phyloP scores from a whole-genome alignment of 1,140 invertebrate genomes.

The Drosophila pruinosa region DNA sequence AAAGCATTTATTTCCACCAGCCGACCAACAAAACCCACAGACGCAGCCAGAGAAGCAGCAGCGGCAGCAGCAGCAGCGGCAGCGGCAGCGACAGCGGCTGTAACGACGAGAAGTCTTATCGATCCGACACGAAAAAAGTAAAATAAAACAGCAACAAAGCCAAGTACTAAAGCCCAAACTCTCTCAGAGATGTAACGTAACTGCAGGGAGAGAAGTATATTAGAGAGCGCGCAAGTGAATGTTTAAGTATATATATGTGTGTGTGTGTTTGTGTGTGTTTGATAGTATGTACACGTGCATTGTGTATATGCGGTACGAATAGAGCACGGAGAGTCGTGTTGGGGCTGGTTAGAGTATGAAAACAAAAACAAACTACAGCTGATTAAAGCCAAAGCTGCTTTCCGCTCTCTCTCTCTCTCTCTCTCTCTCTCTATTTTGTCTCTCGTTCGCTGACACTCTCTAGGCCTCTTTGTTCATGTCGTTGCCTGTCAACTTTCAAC shows the following conservation, averaged over 20 bases:
- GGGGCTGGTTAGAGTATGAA: conserved; percentile 45
- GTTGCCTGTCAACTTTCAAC: conserved; percentile 15
- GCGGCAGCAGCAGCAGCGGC: conserved; percentile 13
- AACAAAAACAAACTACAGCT: conserved; percentile 80
- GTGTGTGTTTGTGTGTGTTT: neutral
- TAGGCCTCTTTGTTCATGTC: neutral
- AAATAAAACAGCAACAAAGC: conserved; percentile 40
- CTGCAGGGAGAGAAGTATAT: neutral
- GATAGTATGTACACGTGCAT: conserved; percentile 13
- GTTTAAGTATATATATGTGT: neutral
- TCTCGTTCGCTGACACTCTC: neutral
- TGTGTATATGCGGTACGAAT: conserved; percentile 15
- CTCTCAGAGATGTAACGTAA: conserved; percentile 43
- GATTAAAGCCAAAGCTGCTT: conserved; percentile 55
- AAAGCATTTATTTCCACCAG: conserved; percentile 80
- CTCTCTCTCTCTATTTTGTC: neutral
- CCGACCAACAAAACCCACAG: conserved; percentile 21
- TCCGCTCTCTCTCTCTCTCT: neutral
- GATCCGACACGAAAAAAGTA: conserved; percentile 49
- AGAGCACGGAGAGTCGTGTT: conserved; percentile 17
- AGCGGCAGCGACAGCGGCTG: conserved; percentile 4
- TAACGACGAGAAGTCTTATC: conserved; percentile 62
- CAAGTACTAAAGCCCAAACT: conserved; percentile 46
- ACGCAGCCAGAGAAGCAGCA: conserved; percentile 39
- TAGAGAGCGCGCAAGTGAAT: conserved; percentile 20